Evolutionary conservation across 2,888 invertebrate species (phyloP), one percentile per base, ranked within the genome.

Genomic region (Spodoptera exigua): DNA sequence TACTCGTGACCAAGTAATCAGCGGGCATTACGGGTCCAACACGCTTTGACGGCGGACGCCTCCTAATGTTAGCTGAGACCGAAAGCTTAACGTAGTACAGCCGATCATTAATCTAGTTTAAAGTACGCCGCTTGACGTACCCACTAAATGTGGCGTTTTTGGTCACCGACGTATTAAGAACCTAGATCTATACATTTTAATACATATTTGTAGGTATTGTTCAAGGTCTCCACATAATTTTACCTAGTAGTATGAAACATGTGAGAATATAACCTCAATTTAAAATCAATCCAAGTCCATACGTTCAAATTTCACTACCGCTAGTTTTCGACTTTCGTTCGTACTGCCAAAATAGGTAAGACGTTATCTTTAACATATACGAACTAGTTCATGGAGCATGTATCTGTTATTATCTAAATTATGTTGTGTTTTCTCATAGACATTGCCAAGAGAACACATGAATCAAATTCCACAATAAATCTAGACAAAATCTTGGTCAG

Each of bases 51-150:
- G 59, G 57, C 54, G 45, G 59, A 70, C 68, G 63, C 63, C 40
- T 67, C 43, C 68, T 77, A 77, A 74, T 75, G 75, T 71, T 45
- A 59, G 44, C 69, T 66, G 78, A 60, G 69, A 51, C 55, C 60
- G 72, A 78, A 75, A 59, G 76, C 69, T 78, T 66, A 75, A 69
- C 69, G 69, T 74, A 52, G 44, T 52, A 54, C 68, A 64, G 63
- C 58, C 56, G 57, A 63, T 75, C 78, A 74, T 76, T 74, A 76
- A 76, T 76, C 76, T 71, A 71, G 78, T 76, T 71, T 74, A 76
- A 74, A 75, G 61, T 69, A 71, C 62, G 62, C 41, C 47, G 49
- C 17, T 54, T 71, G 68, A 61, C 69, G 48, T 61, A 51, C 54
- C 40, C 45, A 65, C 68, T 71, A 71, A 71, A 77, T 68, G 75